Percentiles rank a stretch among this genome's conserved stretches.
These are phyloP conservation scores for Tyto alba DNA, from an alignment of 2,113 vertebrate genomes.

Conservation along the genomic window DNA sequence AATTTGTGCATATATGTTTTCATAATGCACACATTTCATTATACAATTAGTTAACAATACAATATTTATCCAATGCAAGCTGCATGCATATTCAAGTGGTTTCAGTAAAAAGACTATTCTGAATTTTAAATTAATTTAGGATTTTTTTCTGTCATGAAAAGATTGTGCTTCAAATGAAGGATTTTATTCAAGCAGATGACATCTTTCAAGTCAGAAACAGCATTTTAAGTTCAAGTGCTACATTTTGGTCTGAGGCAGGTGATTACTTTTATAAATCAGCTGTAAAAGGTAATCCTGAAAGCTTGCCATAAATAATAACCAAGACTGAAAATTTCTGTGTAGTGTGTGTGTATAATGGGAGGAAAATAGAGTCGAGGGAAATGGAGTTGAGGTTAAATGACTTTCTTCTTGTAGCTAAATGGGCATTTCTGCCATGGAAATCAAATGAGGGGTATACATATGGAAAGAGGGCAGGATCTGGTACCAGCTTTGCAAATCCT, in stretches of 20 bases:
- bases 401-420: constrained; percentile 38
- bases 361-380: constrained; percentile 43
- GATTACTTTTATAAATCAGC: constrained; percentile 60
- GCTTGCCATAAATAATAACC: constrained; percentile 55
- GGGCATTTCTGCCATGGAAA: constrained; percentile 30
- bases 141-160: neutral
- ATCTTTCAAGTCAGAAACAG: constrained; percentile 42
- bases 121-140: neutral
- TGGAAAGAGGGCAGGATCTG: constrained; percentile 45
- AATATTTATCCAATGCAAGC: neutral
- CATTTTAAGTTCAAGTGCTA: constrained; percentile 38
- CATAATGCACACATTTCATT: neutral
- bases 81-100: neutral
- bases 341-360: constrained; percentile 31
- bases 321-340: constrained; percentile 38
- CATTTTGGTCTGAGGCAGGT: constrained; percentile 36
- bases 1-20: neutral
- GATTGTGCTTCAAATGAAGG: neutral
- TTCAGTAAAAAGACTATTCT: neutral
- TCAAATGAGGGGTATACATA: constrained; percentile 43
- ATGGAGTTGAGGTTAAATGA: constrained; percentile 46
- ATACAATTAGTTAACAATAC: neutral
- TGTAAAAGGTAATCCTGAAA: constrained; percentile 59
- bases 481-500: constrained; percentile 46
- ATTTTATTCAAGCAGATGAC: constrained; percentile 44